phyloP scores from a whole-genome alignment of 2,888 invertebrate genomes.

The Neoascia interrupta region DNA sequence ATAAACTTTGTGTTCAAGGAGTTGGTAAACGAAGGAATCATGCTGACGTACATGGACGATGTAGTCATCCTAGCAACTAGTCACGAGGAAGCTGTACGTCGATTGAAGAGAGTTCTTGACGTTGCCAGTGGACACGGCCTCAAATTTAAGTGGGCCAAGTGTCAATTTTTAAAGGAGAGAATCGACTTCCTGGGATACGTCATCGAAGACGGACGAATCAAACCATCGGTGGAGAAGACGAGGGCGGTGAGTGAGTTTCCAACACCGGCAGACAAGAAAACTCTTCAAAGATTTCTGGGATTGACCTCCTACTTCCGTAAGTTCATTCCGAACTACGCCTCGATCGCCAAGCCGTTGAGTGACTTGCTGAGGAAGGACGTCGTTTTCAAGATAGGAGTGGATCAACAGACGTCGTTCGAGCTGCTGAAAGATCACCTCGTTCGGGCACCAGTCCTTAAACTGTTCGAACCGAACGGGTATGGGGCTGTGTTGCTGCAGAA shows the following conservation, averaged over 20 bases:
- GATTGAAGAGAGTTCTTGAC: no score
- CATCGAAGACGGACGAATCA: conserved; percentile 4
- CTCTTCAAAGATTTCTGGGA: conserved; percentile 12
- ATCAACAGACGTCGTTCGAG: conserved; percentile 24
- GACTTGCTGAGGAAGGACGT: conserved; percentile 57
- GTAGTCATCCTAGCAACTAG: no score
- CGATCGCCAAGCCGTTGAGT: conserved; percentile 73
- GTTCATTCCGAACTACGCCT: conserved; percentile 68
- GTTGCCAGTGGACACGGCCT: no score
- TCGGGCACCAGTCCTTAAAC: conserved; percentile 22
- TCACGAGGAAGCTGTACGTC: no score
- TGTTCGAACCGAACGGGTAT: conserved; percentile 38
- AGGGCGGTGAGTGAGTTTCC: conserved; percentile 33
- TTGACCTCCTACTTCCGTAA: conserved; percentile 20
- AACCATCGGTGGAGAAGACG: conserved; percentile 29
- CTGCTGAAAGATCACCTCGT: conserved; percentile 20
- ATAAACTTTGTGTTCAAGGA: no score
- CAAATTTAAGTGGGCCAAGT: conserved; percentile 51
- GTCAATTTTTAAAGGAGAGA: conserved; percentile 28
- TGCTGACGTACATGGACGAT: no score
- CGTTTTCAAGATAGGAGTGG: conserved; percentile 34
- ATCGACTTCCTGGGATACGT: conserved; percentile 39
- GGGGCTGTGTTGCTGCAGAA: conserved; percentile 58
- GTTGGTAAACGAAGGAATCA: no score
- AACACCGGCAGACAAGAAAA: conserved; percentile 17